Evolutionary conservation across 1,140 invertebrate species (phyloP).

Genomic region (Melanaphis sacchari): DNA sequence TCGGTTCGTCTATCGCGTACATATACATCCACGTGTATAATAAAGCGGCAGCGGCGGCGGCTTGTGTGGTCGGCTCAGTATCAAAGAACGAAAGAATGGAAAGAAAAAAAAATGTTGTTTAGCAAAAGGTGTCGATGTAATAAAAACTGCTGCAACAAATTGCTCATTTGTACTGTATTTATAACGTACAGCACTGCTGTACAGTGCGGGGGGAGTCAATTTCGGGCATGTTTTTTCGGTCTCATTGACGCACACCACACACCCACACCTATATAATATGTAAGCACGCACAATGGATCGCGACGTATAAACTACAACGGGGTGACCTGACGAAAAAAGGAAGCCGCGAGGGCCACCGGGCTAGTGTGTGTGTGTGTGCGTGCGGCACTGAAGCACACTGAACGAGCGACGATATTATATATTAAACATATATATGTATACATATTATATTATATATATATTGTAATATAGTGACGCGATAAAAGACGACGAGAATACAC

Average conservation of each 20-base stretch:
- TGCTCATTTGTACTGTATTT: slow-evolving; percentile 42
- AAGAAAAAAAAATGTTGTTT: slow-evolving; percentile 46
- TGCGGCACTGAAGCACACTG: not conserved
- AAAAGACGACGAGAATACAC: not conserved
- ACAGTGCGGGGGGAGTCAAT: slow-evolving; percentile 41
- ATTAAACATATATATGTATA: not conserved
- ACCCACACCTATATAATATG: not conserved
- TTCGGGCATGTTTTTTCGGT: slow-evolving; percentile 49
- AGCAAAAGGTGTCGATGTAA: slow-evolving; percentile 58
- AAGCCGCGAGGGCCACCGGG: slow-evolving; percentile 52
- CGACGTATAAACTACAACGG: not conserved
- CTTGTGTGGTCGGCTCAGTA: slow-evolving; percentile 51
- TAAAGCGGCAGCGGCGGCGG: slow-evolving; percentile 27
- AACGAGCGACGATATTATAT: slow-evolving; percentile 22
- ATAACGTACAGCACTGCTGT: not conserved
- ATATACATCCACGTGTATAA: not conserved
- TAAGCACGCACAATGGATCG: not conserved
- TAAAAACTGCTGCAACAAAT: slow-evolving; percentile 57
- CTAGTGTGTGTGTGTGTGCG: slow-evolving; percentile 10
- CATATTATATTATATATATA: no score
- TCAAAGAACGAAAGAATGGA: slow-evolving; percentile 32
- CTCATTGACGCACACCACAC: slow-evolving; percentile 38
- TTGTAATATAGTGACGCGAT: slow-evolving; percentile 27
- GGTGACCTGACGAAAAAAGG: slow-evolving; percentile 44
- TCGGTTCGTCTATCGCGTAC: slow-evolving; percentile 28